Percentiles rank a stretch among this genome's conserved stretches.
These are phyloP conservation scores for Threskiornis aethiopicus DNA, from an alignment of 2,797 vertebrate species.

Conservation along the genomic window DNA sequence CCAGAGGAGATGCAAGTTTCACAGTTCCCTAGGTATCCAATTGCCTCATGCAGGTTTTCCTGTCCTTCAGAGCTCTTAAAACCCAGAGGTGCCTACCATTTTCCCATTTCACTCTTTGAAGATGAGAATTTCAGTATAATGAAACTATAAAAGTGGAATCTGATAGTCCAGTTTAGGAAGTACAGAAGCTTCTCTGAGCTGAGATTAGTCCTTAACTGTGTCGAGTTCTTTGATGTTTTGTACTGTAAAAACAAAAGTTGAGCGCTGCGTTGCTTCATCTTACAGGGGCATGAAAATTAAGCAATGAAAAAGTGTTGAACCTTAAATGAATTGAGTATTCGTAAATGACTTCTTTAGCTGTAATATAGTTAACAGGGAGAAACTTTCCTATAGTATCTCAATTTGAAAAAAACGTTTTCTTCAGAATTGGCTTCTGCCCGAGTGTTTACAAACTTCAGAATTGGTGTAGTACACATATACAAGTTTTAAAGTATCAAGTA, in stretches of 20 bases:
- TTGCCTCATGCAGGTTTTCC: neutral
- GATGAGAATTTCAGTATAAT: neutral
- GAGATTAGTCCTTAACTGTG: neutral
- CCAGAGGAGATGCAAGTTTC: neutral
- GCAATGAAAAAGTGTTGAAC: neutral
- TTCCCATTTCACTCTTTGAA: neutral
- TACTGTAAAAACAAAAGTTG: neutral
- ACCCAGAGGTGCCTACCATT: neutral
- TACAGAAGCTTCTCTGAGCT: neutral
- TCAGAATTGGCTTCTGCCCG: neutral
- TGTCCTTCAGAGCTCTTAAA: neutral
- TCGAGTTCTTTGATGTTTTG: neutral
- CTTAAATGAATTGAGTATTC: neutral
- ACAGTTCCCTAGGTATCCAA: neutral
- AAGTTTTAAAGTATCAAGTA: neutral
- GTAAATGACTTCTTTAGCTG: neutral
- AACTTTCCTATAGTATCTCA: neutral
- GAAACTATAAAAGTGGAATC: neutral
- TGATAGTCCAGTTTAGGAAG: neutral
- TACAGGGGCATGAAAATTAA: neutral
- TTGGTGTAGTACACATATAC: accelerated
- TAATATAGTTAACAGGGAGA: neutral
- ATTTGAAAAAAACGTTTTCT: neutral
- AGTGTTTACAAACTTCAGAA: neutral
- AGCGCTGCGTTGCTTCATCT: neutral